phyloP scores from a whole-genome alignment of 92 coral and sea anemone genomes.

The Siderastrea siderea region DNA sequence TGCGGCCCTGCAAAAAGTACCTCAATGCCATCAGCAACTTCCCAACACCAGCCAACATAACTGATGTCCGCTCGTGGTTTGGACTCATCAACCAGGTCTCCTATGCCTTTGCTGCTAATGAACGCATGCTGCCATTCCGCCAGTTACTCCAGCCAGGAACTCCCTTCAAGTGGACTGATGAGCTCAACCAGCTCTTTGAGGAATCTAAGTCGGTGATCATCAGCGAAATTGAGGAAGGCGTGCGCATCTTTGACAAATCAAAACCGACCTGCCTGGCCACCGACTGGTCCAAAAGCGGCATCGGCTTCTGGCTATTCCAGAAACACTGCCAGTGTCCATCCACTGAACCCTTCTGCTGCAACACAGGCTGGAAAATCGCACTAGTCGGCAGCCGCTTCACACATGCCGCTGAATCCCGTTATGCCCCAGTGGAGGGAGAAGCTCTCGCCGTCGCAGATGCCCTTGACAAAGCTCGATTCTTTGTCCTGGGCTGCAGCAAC shows the following conservation, averaged over 20 bases:
- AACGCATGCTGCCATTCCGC: constrained; percentile 28
- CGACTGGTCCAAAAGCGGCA: constrained; percentile 68
- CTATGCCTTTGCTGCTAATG: constrained; percentile 64
- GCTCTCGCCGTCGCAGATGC: constrained; percentile 69
- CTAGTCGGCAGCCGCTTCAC: constrained; percentile 80
- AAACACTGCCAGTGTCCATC: constrained; percentile 66
- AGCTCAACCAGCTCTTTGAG: constrained; percentile 56
- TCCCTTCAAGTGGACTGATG: constrained; percentile 45
- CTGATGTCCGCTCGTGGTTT: constrained; percentile 76
- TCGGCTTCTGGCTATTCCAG: constrained; percentile 65
- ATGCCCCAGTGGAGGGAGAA: constrained; percentile 72
- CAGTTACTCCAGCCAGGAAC: constrained; percentile 30
- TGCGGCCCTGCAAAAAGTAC: constrained; percentile 54
- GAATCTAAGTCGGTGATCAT: constrained; percentile 69
- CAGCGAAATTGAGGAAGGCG: constrained; percentile 53
- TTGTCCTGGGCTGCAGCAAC: constrained; percentile 59
- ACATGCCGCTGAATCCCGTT: constrained; percentile 67
- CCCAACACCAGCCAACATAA: constrained; percentile 65
- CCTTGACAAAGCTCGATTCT: constrained; percentile 62
- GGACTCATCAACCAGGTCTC: constrained; percentile 74
- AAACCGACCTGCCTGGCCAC: constrained; percentile 76
- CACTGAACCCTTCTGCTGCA: constrained; percentile 68
- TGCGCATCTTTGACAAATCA: constrained; percentile 63
- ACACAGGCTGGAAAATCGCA: constrained; percentile 74
- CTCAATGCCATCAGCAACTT: constrained; percentile 59